Percentiles rank a stretch among this genome's conserved stretches.
Evolutionary conservation across 2,113 vertebrate species (phyloP).

Genomic region (Elephas maximus): DNA sequence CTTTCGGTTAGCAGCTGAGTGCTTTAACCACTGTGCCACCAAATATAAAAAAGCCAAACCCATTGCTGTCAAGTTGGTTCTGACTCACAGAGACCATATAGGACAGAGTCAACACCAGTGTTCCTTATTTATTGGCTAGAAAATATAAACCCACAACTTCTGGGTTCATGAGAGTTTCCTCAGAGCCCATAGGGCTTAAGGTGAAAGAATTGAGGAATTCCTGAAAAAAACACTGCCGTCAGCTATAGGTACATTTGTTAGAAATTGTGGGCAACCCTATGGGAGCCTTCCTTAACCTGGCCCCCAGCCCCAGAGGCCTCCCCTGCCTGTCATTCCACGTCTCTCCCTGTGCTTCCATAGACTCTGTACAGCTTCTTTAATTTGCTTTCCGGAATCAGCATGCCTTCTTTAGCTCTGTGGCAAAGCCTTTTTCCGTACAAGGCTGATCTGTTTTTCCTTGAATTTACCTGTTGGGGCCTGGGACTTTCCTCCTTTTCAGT

Average conservation of each 20-base stretch:
- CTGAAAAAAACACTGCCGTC: neutral
- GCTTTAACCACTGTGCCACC: too few species aligned
- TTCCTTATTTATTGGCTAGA: slow-evolving; percentile 11
- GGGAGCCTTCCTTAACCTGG: neutral
- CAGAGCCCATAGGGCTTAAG: neutral
- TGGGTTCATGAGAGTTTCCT: slow-evolving; percentile 30
- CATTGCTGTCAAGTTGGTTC: too few species aligned
- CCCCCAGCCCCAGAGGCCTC: neutral
- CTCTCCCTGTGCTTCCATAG: neutral
- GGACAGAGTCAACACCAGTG: neutral
- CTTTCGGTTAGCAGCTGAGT: too few species aligned
- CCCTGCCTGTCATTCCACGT: neutral
- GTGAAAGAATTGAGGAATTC: slow-evolving; percentile 1
- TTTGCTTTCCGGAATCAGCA: neutral
- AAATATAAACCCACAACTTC: neutral
- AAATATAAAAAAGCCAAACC: too few species aligned
- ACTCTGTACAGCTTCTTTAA: neutral
- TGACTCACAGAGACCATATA: too few species aligned
- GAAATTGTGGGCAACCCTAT: neutral
- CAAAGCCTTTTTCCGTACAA: neutral
- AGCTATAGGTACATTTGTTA: neutral
- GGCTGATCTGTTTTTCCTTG: neutral
- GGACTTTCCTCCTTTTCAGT: neutral
- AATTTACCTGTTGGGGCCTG: neutral
- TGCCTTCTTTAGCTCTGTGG: neutral